These are phyloP conservation scores for Metellina segmentata DNA, from an alignment of 2,888 invertebrate genomes.

Conservation along the genomic window DNA sequence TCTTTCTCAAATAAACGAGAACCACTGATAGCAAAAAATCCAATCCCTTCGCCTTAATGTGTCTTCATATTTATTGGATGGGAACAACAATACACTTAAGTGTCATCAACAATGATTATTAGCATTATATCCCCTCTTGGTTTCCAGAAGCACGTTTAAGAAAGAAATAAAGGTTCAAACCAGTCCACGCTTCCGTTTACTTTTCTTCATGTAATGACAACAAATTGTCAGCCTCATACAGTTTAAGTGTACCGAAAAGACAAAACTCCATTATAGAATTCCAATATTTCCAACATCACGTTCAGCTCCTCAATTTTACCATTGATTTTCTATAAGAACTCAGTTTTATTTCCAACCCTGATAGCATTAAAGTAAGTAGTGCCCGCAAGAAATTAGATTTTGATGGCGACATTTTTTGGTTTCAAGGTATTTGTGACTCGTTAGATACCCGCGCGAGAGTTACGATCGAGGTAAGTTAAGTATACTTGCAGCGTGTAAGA, in stretches of 20 bases:
- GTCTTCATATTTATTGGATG: background rate
- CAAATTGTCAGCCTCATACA: slow-evolving; percentile 7
- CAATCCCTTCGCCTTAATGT: background rate
- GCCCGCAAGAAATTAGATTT: slow-evolving; percentile 9
- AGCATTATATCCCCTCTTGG: background rate
- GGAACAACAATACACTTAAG: background rate
- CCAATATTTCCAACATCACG: slow-evolving; percentile 37
- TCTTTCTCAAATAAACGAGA: background rate
- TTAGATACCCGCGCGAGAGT: background rate
- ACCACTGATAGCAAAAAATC: background rate
- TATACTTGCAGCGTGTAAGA: background rate
- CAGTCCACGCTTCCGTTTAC: background rate
- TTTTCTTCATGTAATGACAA: background rate
- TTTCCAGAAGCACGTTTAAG: background rate
- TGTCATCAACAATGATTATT: background rate
- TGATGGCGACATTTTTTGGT: slow-evolving; percentile 9
- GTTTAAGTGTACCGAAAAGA: background rate
- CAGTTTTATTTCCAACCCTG: background rate
- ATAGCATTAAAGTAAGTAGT: background rate
- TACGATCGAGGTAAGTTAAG: background rate
- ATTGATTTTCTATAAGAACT: slow-evolving; percentile 24
- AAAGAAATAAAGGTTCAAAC: background rate
- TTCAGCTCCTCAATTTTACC: slow-evolving; percentile 13
- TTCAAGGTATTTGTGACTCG: background rate
- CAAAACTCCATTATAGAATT: slow-evolving; percentile 47